These are phyloP conservation scores for Dromius quadrimaculatus DNA, from an alignment of 2,888 invertebrate species.

Conservation along the genomic window DNA sequence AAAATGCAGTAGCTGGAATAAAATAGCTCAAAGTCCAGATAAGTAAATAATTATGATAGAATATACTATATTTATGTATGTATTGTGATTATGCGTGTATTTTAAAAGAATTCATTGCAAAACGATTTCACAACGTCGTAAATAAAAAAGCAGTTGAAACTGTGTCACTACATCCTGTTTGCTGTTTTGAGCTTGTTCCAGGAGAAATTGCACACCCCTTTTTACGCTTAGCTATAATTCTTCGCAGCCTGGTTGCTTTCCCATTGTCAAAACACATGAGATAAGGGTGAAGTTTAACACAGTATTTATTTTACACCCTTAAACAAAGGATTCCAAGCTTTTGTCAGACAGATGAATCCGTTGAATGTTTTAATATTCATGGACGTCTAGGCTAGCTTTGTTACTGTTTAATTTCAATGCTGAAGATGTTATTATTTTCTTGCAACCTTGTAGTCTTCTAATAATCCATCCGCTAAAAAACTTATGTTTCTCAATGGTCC, in stretches of 20 bases:
- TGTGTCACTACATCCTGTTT: neutral
- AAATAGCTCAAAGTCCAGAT: too few species aligned
- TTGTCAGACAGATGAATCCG: neutral
- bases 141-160: neutral
- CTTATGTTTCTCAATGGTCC: slow-evolving; percentile 5
- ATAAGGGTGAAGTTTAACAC: slow-evolving; percentile 18
- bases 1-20: too few species aligned
- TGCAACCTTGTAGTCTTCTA: too few species aligned
- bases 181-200: slow-evolving; percentile 21
- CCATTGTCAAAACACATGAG: slow-evolving; percentile 15
- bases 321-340: neutral
- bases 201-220: neutral
- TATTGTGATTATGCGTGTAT: too few species aligned
- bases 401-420: too few species aligned
- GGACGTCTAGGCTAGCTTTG: too few species aligned
- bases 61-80: too few species aligned
- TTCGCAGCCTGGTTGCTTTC: slow-evolving; percentile 2
- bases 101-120: neutral
- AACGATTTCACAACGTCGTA: neutral
- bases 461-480: slow-evolving; percentile 29
- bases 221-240: neutral
- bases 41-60: too few species aligned
- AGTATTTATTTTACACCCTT: neutral
- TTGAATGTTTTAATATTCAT: neutral
- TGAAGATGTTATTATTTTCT: too few species aligned